Percentiles rank a stretch among this genome's conserved stretches.
Conservation (phyloP, 2,888 invertebrate species). For the Camptogramma bilineatum region DNA sequence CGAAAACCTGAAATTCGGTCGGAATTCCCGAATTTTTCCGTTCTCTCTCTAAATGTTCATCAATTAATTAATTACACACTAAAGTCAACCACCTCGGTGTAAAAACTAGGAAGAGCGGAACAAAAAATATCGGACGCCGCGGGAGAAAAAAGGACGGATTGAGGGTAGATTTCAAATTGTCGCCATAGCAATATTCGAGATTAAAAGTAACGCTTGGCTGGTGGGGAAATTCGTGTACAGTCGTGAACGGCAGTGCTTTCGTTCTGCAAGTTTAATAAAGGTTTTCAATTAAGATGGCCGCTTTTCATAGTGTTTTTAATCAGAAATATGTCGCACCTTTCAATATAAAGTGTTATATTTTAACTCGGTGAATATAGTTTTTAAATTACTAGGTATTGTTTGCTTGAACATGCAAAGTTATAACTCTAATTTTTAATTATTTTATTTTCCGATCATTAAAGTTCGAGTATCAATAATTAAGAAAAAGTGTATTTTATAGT, state of each 20-base stretch:
- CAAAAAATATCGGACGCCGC: conserved; percentile 11
- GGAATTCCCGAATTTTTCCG: conserved; percentile 16
- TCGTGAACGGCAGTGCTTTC: conserved; percentile 32
- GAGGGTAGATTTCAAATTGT: conserved; percentile 67
- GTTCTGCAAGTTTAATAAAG: not conserved
- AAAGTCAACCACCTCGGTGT: conserved; percentile 24
- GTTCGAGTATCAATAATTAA: too few relatives aligned
- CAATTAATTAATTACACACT: conserved; percentile 35
- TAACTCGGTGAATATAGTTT: too few relatives aligned
- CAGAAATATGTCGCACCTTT: too few relatives aligned
- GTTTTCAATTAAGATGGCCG: not conserved
- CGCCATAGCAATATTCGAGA: conserved; percentile 80
- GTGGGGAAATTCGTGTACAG: conserved; percentile 60
- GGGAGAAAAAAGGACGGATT: conserved; percentile 36
- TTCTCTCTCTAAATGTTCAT: conserved; percentile 27
- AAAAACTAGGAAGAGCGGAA: conserved; percentile 35
- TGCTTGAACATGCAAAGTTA: too few relatives aligned
- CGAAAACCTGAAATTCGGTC: conserved; percentile 10
- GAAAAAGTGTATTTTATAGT: too few relatives aligned
- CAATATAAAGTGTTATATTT: too few relatives aligned
- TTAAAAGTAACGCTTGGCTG: conserved; percentile 81
- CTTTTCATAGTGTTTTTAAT: too few relatives aligned
- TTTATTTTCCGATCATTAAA: too few relatives aligned
- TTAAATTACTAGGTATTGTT: too few relatives aligned
- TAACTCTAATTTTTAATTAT: too few relatives aligned